Percentiles rank a stretch among this genome's conserved stretches.
Evolutionary conservation across 1,140 invertebrate genomes (phyloP).

Genomic region (Protaetia brevitarsis): DNA sequence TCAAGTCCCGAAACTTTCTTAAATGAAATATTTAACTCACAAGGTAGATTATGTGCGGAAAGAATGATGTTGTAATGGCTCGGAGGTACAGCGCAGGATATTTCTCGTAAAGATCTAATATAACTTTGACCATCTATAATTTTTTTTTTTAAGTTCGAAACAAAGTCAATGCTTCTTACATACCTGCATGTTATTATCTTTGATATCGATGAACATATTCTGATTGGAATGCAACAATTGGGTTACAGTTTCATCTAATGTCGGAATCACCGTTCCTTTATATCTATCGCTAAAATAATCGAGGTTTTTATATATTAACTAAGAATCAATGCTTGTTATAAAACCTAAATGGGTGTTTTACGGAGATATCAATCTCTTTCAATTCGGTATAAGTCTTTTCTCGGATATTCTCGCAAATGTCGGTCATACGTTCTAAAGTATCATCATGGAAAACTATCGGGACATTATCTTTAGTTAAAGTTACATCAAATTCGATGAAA

Average conservation of each 20-base stretch:
- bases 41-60: conserved; percentile 61
- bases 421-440: conserved; percentile 66
- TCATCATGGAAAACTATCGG: conserved; percentile 74
- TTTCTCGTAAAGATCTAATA: conserved; percentile 54
- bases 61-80: conserved; percentile 65
- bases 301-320: background rate
- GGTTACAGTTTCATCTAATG: conserved; percentile 57
- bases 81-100: conserved; percentile 58
- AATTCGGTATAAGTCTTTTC: conserved; percentile 64
- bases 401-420: conserved; percentile 54
- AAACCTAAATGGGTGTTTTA: conserved; percentile 63
- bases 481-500: conserved; percentile 74
- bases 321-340: background rate
- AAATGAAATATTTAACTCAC: too few relatives aligned
- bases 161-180: background rate
- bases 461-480: conserved; percentile 67
- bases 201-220: conserved; percentile 64
- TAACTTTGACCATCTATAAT: conserved; percentile 49
- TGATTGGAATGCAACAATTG: conserved; percentile 55
- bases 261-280: conserved; percentile 54
- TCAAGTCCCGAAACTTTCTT: background rate
- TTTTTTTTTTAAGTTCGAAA: conserved; percentile 24
- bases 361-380: conserved; percentile 58
- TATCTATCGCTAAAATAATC: conserved; percentile 51
- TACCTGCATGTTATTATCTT: conserved; percentile 55